A percentile compares a stretch with the other conserved stretches of the same genome.
Conservation (phyloP, 1,140 invertebrate genomes). For the Ladona fulva region DNA sequence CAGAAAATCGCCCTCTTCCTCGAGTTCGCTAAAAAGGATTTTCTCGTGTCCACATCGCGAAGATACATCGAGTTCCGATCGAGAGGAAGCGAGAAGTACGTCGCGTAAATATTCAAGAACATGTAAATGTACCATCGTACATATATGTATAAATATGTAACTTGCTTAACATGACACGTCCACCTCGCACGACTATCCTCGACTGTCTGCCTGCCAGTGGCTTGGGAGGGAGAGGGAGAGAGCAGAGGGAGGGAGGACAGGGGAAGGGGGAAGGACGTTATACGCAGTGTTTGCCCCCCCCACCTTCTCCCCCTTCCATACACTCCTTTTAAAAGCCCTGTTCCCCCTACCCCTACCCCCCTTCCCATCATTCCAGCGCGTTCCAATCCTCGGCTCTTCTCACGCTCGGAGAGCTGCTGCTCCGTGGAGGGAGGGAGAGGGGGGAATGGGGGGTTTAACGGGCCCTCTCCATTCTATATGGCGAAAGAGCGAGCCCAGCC, state of each 20-base stretch:
- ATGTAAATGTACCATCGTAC: not conserved
- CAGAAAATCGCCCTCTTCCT: not conserved
- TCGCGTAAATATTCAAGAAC: too few relatives aligned
- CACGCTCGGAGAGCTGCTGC: not conserved
- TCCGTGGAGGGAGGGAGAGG: not conserved
- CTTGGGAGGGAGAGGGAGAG: not conserved
- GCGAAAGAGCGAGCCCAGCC: not conserved
- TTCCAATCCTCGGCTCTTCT: constrained; percentile 7
- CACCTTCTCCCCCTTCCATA: not conserved
- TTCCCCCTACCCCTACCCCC: not conserved
- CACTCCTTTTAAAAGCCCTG: not conserved
- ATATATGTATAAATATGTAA: not conserved
- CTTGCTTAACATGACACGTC: not conserved
- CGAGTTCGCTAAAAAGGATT: not conserved
- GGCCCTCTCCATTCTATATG: not conserved
- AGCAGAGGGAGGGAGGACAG: not conserved
- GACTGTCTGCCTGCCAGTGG: not conserved
- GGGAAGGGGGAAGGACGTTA: not conserved
- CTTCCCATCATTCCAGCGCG: not conserved
- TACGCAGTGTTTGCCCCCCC: not conserved
- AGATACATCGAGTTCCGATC: not conserved
- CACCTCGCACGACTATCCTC: not conserved
- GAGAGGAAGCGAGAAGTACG: not conserved
- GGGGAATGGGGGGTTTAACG: not conserved
- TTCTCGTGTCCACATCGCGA: not conserved